These are phyloP conservation scores for Thamnaconus septentrionalis DNA, from an alignment of 2,113 vertebrate genomes.

Conservation along the genomic window DNA sequence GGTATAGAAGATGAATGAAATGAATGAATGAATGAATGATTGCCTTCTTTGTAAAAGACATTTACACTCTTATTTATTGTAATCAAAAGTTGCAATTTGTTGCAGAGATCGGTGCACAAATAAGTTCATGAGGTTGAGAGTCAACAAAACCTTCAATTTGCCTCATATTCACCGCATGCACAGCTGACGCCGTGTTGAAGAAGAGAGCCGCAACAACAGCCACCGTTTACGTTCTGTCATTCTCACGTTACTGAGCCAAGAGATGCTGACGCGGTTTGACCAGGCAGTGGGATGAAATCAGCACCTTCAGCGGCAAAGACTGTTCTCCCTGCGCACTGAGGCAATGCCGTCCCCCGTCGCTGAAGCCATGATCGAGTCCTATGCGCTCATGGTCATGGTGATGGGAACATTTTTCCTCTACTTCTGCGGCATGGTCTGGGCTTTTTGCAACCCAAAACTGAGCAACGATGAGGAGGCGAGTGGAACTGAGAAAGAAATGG, in stretches of 20 bases:
- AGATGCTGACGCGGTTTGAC: conserved; percentile 18
- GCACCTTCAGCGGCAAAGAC: neutral
- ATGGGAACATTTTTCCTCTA: conserved; percentile 79
- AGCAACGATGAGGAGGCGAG: conserved; percentile 63
- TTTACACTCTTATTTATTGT: too few relatives aligned
- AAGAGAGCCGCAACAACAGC: neutral
- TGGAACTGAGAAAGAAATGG: conserved; percentile 15
- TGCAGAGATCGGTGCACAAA: neutral
- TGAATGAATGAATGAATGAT: too few relatives aligned
- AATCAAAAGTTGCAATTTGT: too few relatives aligned
- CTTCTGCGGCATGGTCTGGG: conserved; percentile 81
- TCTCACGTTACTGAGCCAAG: conserved; percentile 1
- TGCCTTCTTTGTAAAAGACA: too few relatives aligned
- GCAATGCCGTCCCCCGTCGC: conserved; percentile 70
- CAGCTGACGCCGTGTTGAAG: too few relatives aligned
- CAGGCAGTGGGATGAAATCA: neutral
- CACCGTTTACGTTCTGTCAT: neutral
- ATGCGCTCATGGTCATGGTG: conserved; percentile 77
- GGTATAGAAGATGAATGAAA: too few relatives aligned
- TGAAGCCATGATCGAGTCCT: conserved; percentile 79
- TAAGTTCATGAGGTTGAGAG: neutral
- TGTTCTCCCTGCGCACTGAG: conserved; percentile 1
- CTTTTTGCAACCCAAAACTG: conserved; percentile 79
- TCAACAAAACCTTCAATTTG: neutral
- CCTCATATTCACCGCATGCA: neutral